These are phyloP conservation scores for Plutomurus gul DNA, from an alignment of 1,140 invertebrate species.

Conservation along the genomic window DNA sequence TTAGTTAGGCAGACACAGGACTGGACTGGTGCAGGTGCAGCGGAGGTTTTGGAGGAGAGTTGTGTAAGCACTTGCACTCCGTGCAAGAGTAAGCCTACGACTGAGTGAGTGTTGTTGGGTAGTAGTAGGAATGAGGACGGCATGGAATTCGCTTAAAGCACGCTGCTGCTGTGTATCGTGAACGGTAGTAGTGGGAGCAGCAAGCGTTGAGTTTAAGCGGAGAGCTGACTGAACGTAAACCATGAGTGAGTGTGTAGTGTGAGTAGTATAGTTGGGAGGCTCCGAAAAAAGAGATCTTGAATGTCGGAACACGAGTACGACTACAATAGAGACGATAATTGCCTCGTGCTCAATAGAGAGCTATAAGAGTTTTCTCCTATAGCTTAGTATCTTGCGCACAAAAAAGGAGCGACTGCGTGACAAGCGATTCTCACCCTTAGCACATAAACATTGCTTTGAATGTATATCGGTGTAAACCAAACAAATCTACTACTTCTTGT, in stretches of 20 bases:
- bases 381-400: slow-evolving; percentile 32
- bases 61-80: neutral
- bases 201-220: slow-evolving; percentile 13
- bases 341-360: slow-evolving; percentile 52
- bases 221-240: slow-evolving; percentile 14
- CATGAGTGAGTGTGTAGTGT: slow-evolving; percentile 14
- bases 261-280: slow-evolving; percentile 21
- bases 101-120: too few relatives aligned
- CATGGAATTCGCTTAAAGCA: slow-evolving; percentile 15
- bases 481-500: slow-evolving; percentile 9
- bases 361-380: slow-evolving; percentile 24
- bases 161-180: neutral
- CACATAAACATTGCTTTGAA: slow-evolving; percentile 29
- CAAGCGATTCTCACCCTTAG: slow-evolving; percentile 28
- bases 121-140: slow-evolving; percentile 3
- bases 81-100: neutral
- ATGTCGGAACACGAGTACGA: slow-evolving; percentile 51
- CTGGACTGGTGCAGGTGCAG: too few relatives aligned
- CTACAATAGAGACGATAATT: slow-evolving; percentile 52
- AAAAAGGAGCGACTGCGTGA: slow-evolving; percentile 32
- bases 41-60: neutral
- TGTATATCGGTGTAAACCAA: slow-evolving; percentile 17
- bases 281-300: slow-evolving; percentile 47
- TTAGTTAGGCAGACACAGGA: too few relatives aligned
- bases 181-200: neutral